Evolutionary conservation across 2,888 invertebrate species (phyloP).

Genomic region (Cremastobaeus sp.): DNA sequence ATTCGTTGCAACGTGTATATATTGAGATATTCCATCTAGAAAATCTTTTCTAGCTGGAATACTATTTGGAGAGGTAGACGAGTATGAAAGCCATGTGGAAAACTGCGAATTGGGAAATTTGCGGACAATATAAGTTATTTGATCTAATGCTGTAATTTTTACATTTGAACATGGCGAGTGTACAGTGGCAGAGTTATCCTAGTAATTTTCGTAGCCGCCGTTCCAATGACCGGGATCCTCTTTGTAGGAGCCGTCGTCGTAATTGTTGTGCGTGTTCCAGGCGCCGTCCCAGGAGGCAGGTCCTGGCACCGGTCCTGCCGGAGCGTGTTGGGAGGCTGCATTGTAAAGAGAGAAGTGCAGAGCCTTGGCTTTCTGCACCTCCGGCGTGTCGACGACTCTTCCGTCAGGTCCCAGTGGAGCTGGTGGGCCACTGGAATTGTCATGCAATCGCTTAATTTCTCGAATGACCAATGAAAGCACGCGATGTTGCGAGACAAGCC

Average conservation of each 20-base stretch:
- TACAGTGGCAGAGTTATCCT: slow-evolving; percentile 19
- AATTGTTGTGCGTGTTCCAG: slow-evolving; percentile 60
- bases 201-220: slow-evolving; percentile 65
- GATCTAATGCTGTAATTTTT: too few relatives aligned
- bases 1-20: too few relatives aligned
- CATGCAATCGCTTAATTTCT: too few relatives aligned
- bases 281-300: slow-evolving; percentile 62
- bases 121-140: too few relatives aligned
- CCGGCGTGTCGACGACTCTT: slow-evolving; percentile 76
- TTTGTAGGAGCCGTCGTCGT: slow-evolving; percentile 55
- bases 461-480: too few relatives aligned
- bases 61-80: slow-evolving; percentile 36
- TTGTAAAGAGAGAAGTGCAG: slow-evolving; percentile 75
- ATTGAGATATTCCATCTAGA: too few relatives aligned
- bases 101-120: too few relatives aligned
- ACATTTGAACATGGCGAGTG: too few relatives aligned
- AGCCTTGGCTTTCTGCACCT: slow-evolving; percentile 76
- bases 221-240: slow-evolving; percentile 35
- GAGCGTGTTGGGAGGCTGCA: slow-evolving; percentile 70
- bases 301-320: slow-evolving; percentile 63
- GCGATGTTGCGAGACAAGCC: too few relatives aligned
- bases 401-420: slow-evolving; percentile 76
- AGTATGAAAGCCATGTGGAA: slow-evolving; percentile 13
- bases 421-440: slow-evolving; percentile 74
- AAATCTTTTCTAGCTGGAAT: neutral